Evolutionary conservation across 2,888 invertebrate species (phyloP).

Genomic region (Horisme vitalbata): DNA sequence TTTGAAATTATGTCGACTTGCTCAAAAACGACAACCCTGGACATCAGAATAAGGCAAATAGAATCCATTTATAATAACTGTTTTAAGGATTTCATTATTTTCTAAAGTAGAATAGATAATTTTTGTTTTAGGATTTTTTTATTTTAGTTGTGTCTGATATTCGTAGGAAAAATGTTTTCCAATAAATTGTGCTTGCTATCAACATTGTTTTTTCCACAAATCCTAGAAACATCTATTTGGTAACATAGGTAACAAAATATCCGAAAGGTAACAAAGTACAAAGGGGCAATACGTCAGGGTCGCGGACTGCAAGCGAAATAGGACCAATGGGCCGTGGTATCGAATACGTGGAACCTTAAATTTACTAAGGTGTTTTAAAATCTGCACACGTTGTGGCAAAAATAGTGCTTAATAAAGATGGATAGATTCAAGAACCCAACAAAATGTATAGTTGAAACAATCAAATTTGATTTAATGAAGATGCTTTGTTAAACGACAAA

Average conservation of each 20-base stretch:
- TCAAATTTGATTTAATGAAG: too few relatives aligned
- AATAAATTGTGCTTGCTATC: neutral
- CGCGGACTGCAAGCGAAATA: neutral
- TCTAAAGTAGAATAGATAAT: neutral
- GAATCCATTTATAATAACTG: too few relatives aligned
- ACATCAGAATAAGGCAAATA: too few relatives aligned
- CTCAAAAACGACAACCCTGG: too few relatives aligned
- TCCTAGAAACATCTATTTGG: neutral
- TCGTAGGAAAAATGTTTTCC: neutral
- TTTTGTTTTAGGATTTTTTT: neutral
- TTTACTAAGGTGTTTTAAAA: too few relatives aligned
- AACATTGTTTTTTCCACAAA: neutral
- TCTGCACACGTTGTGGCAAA: too few relatives aligned
- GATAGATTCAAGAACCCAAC: too few relatives aligned
- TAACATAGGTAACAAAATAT: slow-evolving; percentile 5
- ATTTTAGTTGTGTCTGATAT: neutral
- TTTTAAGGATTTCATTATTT: too few relatives aligned
- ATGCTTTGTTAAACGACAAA: too few relatives aligned
- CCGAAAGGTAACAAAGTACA: slow-evolving; percentile 2
- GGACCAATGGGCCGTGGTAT: slow-evolving; percentile 20
- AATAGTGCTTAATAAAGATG: too few relatives aligned
- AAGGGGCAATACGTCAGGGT: slow-evolving; percentile 14
- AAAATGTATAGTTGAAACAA: too few relatives aligned
- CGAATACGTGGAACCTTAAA: slow-evolving; percentile 19
- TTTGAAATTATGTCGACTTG: too few relatives aligned